phyloP scores from a whole-genome alignment of 1,140 invertebrate genomes.

The Pseudomyrmex cubaensis region DNA sequence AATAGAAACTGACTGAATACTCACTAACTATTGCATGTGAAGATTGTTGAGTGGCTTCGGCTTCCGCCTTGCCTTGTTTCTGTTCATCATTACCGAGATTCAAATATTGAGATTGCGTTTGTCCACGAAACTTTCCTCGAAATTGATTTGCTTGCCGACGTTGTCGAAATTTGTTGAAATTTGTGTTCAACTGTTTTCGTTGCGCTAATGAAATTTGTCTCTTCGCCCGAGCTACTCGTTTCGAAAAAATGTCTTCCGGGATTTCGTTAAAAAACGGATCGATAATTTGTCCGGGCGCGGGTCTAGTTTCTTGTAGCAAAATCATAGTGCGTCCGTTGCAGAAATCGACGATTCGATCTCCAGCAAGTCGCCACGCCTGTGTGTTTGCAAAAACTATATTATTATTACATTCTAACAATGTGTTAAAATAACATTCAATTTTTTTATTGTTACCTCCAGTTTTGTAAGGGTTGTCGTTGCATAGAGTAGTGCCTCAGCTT shows the following conservation, averaged over 20 bases:
- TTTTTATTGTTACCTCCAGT: constrained; percentile 76
- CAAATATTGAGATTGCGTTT: constrained; percentile 93
- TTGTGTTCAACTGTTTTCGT: constrained; percentile 64
- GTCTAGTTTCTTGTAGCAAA: constrained; percentile 69
- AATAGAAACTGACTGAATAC: constrained; percentile 79
- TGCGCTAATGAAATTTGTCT: constrained; percentile 70
- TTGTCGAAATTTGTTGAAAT: constrained; percentile 38
- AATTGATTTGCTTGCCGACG: constrained; percentile 69
- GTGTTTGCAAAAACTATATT: not conserved
- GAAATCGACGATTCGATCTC: constrained; percentile 77
- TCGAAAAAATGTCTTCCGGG: constrained; percentile 70
- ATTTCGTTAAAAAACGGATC: constrained; percentile 77
- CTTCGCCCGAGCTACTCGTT: constrained; percentile 67
- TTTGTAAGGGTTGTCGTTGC: constrained; percentile 72
- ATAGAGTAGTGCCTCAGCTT: constrained; percentile 68
- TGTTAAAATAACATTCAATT: not conserved
- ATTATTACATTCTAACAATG: constrained; percentile 1
- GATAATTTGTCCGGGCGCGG: not conserved
- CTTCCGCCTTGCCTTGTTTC: constrained; percentile 90
- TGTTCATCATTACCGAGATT: constrained; percentile 86
- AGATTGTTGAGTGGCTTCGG: constrained; percentile 89
- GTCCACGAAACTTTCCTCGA: constrained; percentile 86
- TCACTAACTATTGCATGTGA: constrained; percentile 92
- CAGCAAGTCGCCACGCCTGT: constrained; percentile 80
- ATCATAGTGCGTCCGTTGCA: constrained; percentile 74